phyloP scores from a whole-genome alignment of 2,113 vertebrate species.

The Nibea albiflora region DNA sequence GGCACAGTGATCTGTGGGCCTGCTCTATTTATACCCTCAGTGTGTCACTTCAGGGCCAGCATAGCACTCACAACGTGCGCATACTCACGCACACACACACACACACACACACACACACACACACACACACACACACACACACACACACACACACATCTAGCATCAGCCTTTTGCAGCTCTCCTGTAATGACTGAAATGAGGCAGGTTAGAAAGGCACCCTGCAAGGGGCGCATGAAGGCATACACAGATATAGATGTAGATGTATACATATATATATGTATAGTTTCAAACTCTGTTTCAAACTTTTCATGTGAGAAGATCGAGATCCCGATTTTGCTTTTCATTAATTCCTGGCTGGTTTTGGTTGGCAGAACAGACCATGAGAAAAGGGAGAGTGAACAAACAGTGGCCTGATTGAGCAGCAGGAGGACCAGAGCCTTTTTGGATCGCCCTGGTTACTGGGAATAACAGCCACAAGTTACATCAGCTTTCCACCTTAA shows the following conservation, averaged over 20 bases:
- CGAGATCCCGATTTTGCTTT: conserved; percentile 35
- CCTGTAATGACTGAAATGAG: conserved; percentile 51
- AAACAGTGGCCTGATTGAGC: conserved; percentile 65
- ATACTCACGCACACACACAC: conserved; percentile 7
- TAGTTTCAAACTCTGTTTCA: neutral
- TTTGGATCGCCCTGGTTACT: conserved; percentile 63
- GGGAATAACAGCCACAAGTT: conserved; percentile 54
- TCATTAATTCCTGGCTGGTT: conserved; percentile 44
- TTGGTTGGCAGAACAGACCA: conserved; percentile 52
- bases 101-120: conserved; percentile 25
- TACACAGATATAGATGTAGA: neutral
- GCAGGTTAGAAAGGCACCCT: conserved; percentile 52
- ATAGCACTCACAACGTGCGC: conserved; percentile 34
- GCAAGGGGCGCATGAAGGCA: conserved; percentile 29
- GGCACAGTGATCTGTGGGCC: conserved; percentile 80
- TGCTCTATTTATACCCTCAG: conserved; percentile 81
- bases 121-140: conserved; percentile 21
- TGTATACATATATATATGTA: no score
- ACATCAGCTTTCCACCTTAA: conserved; percentile 56
- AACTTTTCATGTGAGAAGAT: conserved; percentile 4
- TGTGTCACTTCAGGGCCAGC: conserved; percentile 77
- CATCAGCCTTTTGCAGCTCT: conserved; percentile 48
- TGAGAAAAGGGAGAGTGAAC: conserved; percentile 61
- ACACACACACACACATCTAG: conserved; percentile 37
- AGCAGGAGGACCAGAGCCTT: conserved; percentile 45